Evolutionary conservation across 2,797 vertebrate genomes (phyloP).

Genomic region (Melanotaenia parkinsoni): DNA sequence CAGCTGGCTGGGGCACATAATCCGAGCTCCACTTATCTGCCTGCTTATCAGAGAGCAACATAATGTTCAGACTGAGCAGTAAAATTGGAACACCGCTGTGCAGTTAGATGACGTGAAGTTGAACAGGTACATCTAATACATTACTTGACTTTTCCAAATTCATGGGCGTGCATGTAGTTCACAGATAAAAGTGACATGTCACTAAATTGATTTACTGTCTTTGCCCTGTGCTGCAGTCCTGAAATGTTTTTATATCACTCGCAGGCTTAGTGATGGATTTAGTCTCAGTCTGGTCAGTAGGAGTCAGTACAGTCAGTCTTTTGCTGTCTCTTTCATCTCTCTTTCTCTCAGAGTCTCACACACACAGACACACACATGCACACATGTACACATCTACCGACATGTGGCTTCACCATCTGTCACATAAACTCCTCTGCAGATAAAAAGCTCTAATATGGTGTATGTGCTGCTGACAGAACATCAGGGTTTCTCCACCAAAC

Average conservation of each 20-base stretch:
- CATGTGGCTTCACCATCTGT: slow-evolving; percentile 58
- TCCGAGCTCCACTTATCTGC: slow-evolving; percentile 17
- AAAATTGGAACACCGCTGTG: not conserved
- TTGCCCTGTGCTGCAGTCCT: not conserved
- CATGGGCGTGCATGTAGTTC: not conserved
- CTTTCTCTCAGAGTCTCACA: not conserved
- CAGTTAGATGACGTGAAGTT: not conserved
- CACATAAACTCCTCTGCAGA: slow-evolving; percentile 53
- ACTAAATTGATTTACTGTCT: slow-evolving; percentile 12
- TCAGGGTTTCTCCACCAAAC: slow-evolving; percentile 22
- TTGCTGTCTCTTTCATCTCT: slow-evolving; percentile 19
- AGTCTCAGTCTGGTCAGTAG: slow-evolving; percentile 33
- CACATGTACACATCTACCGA: slow-evolving; percentile 15
- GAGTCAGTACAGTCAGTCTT: slow-evolving; percentile 38
- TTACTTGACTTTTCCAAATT: slow-evolving; percentile 7
- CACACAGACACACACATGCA: slow-evolving; percentile 3
- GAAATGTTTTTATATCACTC: slow-evolving; percentile 40
- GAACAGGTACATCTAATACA: slow-evolving; percentile 13
- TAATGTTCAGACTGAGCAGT: not conserved
- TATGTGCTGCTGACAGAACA: slow-evolving; percentile 22
- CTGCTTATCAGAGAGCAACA: slow-evolving; percentile 6
- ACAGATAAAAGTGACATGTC: slow-evolving; percentile 8
- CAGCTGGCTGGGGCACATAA: slow-evolving; percentile 18
- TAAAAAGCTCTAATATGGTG: slow-evolving; percentile 45
- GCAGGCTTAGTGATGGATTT: slow-evolving; percentile 31